Conservation (phyloP, 2,888 invertebrate species). For the Leptinotarsa peninsularis region DNA sequence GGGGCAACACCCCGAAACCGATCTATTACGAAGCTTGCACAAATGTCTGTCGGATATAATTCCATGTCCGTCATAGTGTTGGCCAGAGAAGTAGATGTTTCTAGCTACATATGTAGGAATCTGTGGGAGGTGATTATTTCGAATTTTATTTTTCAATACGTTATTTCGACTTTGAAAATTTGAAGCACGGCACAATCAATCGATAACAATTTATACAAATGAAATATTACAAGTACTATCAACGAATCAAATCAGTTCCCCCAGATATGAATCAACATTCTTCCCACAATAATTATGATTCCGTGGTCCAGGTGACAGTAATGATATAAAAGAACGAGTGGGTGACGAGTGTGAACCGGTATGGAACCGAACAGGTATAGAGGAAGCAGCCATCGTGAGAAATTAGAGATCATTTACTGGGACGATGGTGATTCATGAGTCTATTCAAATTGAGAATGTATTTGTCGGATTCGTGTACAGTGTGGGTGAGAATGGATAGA, state of each 20-base stretch:
- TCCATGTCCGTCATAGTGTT: no score
- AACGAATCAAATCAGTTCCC: background rate
- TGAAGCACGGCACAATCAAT: no score
- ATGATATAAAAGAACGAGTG: slow-evolving; percentile 25
- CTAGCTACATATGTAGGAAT: no score
- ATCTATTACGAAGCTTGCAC: no score
- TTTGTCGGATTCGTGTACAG: slow-evolving; percentile 8
- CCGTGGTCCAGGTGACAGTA: slow-evolving; percentile 11
- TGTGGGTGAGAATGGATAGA: background rate
- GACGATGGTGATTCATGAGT: slow-evolving; percentile 23
- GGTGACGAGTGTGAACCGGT: slow-evolving; percentile 38
- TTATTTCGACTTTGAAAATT: no score
- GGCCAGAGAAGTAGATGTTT: no score
- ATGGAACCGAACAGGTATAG: slow-evolving; percentile 40
- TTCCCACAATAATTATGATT: slow-evolving; percentile 12
- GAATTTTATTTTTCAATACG: no score
- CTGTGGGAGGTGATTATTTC: no score
- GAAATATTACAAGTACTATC: background rate
- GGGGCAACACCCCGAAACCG: no score
- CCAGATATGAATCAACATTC: background rate
- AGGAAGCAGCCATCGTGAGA: slow-evolving; percentile 39
- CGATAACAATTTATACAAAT: no score
- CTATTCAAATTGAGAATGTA: slow-evolving; percentile 9
- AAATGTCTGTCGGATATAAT: no score
- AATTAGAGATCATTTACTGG: slow-evolving; percentile 38